These are phyloP conservation scores for Halcyon leucocephala DNA, from an alignment of 2,797 vertebrate genomes.

Conservation along the genomic window DNA sequence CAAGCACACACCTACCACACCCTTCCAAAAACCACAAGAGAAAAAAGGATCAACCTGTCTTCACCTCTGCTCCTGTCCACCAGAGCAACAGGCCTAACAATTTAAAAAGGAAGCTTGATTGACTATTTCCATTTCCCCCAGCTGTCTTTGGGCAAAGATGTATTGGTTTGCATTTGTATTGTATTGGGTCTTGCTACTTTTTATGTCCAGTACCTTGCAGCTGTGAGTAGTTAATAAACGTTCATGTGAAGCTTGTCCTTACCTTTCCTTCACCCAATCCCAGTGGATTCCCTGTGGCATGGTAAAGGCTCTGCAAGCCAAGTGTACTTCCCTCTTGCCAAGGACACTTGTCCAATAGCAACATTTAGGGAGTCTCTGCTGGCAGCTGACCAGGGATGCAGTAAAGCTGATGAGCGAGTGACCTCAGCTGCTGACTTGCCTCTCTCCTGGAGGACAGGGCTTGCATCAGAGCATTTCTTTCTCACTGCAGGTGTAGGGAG, in stretches of 20 bases:
- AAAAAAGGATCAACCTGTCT: background rate
- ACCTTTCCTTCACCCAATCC: background rate
- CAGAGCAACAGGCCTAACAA: background rate
- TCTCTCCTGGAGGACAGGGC: background rate
- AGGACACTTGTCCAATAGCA: background rate
- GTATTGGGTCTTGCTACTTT: background rate
- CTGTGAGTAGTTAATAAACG: background rate
- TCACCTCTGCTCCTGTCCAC: background rate
- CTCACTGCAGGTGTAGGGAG: background rate
- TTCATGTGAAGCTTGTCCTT: fast-evolving
- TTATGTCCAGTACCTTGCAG: background rate
- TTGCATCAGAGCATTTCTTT: background rate
- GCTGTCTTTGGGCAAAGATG: background rate
- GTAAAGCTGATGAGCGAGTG: background rate
- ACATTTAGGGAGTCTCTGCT: background rate
- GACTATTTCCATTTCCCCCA: background rate
- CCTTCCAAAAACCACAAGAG: background rate
- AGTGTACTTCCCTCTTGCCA: background rate
- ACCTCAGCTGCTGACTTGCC: background rate
- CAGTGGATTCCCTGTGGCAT: background rate
- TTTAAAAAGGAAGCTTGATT: background rate
- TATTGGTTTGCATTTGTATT: background rate
- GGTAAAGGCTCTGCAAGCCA: background rate
- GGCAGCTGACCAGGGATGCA: slow-evolving; percentile 31
- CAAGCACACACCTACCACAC: background rate